Evolutionary conservation across 2,113 vertebrate genomes (phyloP).

Genomic region (Tragelaphus buxtoni): DNA sequence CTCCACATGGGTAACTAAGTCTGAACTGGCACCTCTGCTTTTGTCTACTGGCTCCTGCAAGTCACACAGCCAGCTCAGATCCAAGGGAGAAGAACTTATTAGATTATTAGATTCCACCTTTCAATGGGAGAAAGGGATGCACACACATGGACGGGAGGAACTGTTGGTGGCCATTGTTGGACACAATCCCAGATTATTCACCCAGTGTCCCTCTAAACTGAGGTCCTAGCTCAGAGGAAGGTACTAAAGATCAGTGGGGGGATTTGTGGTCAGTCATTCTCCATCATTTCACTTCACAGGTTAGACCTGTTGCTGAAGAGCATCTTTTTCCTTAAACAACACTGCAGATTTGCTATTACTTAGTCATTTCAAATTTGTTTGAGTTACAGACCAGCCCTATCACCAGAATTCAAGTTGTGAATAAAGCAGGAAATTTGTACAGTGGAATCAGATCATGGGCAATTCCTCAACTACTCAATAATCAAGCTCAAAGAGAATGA

Average conservation of each 20-base stretch:
- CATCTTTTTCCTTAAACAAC: background rate
- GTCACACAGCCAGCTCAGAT: background rate
- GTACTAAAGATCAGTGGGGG: background rate
- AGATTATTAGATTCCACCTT: background rate
- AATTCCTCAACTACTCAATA: background rate
- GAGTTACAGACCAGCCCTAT: background rate
- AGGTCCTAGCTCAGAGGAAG: background rate
- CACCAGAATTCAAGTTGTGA: background rate
- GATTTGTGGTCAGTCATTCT: background rate
- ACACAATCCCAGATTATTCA: background rate
- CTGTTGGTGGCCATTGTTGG: background rate
- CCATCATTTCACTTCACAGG: background rate
- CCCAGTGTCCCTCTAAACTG: background rate
- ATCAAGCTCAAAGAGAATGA: background rate
- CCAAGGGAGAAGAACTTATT: background rate
- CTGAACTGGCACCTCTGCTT: background rate
- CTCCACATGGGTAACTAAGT: background rate
- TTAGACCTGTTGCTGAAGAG: background rate
- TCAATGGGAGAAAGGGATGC: background rate
- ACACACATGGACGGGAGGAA: background rate
- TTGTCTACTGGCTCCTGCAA: background rate
- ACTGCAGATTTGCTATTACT: background rate
- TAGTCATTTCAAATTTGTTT: background rate
- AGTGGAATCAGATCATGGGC: background rate
- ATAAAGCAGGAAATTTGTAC: background rate